Percentiles rank a stretch among this genome's conserved stretches.
Conservation (phyloP, 2,797 vertebrate species). For the Pempheris klunzingeri region DNA sequence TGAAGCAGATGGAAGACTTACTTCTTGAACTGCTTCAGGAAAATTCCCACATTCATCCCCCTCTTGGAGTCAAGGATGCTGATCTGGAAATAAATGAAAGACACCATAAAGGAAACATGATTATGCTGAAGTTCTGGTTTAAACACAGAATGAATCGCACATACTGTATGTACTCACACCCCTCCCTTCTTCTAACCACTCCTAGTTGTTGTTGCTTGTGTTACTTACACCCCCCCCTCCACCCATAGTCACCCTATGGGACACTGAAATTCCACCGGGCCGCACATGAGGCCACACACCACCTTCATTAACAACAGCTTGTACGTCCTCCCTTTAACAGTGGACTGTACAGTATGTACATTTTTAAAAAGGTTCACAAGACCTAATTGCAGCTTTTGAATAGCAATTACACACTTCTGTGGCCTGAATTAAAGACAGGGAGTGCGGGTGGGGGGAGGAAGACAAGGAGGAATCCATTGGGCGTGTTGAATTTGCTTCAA, state of each 20-base stretch:
- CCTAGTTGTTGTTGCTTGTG: constrained; percentile 22
- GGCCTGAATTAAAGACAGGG: constrained; percentile 11
- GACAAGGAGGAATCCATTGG: background rate
- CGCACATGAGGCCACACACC: constrained; percentile 37
- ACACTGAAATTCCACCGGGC: constrained; percentile 65
- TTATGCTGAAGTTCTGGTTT: background rate
- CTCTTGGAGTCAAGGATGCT: constrained; percentile 96
- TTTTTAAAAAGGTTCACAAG: constrained; percentile 43
- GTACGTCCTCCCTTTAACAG: constrained; percentile 32
- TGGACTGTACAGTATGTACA: constrained; percentile 45
- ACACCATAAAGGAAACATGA: background rate
- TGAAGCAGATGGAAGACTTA: constrained; percentile 80
- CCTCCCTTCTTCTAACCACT: background rate
- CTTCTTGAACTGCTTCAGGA: constrained; percentile 99
- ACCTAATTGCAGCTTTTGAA: constrained; percentile 50
- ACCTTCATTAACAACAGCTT: constrained; percentile 51
- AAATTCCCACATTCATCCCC: constrained; percentile 98
- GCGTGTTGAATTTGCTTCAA: background rate
- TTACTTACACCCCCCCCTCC: constrained; percentile 7
- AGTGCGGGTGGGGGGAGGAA: background rate
- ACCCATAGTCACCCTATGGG: constrained; percentile 22
- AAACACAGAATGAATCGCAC: background rate
- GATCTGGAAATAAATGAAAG: constrained; percentile 84
- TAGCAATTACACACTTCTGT: constrained; percentile 17
- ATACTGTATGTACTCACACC: background rate